A percentile compares a stretch with the other conserved stretches of the same genome.
Conservation (phyloP, 2,888 invertebrate species). For the Trichacis sp. region DNA sequence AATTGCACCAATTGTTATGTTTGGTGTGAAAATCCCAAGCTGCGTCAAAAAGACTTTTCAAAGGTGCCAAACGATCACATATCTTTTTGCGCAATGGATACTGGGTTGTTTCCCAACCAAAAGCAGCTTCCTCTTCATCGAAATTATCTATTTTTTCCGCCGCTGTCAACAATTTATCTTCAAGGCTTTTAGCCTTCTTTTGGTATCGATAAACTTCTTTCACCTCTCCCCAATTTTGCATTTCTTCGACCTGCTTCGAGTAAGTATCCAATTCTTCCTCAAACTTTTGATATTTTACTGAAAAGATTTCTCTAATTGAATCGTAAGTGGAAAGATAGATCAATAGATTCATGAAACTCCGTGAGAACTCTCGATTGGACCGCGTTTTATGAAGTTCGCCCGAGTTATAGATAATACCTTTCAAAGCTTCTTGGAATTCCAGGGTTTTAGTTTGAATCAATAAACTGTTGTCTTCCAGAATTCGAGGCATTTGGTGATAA, state of each 20-base stretch:
- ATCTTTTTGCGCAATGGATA: conserved; percentile 86
- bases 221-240: conserved; percentile 88
- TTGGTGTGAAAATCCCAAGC: conserved; percentile 87
- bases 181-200: conserved; percentile 80
- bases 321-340: not conserved
- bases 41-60: conserved; percentile 87
- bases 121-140: conserved; percentile 91
- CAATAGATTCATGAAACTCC: not conserved
- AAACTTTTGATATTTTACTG: conserved; percentile 82
- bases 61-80: conserved; percentile 85
- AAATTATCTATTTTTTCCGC: conserved; percentile 88
- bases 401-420: conserved; percentile 63
- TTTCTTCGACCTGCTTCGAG: conserved; percentile 84
- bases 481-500: conserved; percentile 84
- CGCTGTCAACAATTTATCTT: conserved; percentile 80
- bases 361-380: not conserved
- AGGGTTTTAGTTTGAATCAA: conserved; percentile 84
- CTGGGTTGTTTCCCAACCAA: conserved; percentile 89
- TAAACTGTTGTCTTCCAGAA: conserved; percentile 84
- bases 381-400: conserved; percentile 2
- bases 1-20: conserved; percentile 86
- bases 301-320: conserved; percentile 4
- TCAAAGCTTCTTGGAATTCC: conserved; percentile 87
- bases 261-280: conserved; percentile 85
- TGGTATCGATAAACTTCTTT: conserved; percentile 86